Conservation (phyloP, 1,140 invertebrate species). For the Ptiloglossa arizonensis region DNA sequence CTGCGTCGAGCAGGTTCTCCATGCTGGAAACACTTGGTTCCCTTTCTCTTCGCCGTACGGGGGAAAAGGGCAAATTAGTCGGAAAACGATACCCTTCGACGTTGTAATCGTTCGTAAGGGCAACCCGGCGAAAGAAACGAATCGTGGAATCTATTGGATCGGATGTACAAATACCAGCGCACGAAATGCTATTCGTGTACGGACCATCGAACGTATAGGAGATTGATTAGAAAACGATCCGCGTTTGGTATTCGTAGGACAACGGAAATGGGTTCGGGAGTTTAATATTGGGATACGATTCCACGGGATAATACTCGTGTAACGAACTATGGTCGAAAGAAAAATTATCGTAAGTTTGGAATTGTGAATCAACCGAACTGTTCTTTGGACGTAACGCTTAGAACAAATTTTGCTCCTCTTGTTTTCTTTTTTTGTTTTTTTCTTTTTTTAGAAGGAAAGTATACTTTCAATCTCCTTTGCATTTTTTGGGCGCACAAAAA, state of each 20-base stretch:
- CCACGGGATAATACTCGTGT: too few species aligned
- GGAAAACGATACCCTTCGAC: conserved; percentile 61
- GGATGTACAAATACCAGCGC: not conserved
- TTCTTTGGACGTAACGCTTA: too few species aligned
- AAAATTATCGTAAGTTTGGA: too few species aligned
- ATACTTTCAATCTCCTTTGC: too few species aligned
- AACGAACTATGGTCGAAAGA: too few species aligned
- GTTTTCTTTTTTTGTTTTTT: too few species aligned
- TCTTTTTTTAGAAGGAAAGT: too few species aligned
- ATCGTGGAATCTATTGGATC: conserved; percentile 34
- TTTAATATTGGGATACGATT: too few species aligned
- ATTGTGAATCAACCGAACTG: too few species aligned
- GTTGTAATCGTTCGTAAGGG: conserved; percentile 49
- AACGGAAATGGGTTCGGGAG: too few species aligned
- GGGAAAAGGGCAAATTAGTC: conserved; percentile 64
- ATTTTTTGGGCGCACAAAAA: too few species aligned
- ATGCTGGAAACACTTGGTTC: conserved; percentile 16
- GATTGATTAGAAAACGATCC: not conserved
- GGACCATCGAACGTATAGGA: not conserved
- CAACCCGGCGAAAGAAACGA: conserved; percentile 36
- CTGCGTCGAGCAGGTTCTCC: conserved; percentile 76
- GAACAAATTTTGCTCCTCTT: too few species aligned
- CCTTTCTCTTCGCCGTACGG: conserved; percentile 42
- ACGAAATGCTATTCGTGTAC: not conserved
- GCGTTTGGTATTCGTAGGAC: not conserved